Conservation (phyloP, 2,113 vertebrate genomes). For the Turnix velox region DNA sequence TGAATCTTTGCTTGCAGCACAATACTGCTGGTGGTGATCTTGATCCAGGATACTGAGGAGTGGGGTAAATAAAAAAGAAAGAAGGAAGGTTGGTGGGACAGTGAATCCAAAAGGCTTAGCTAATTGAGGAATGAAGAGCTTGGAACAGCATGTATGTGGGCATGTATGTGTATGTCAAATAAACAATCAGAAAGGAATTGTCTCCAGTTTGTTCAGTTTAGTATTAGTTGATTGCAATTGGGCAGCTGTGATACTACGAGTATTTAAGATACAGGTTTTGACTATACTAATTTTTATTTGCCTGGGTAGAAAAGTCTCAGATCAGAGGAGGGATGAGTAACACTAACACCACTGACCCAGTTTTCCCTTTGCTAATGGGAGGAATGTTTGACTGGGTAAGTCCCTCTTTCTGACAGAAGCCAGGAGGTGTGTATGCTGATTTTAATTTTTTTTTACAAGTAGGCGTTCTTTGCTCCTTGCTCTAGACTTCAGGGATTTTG, state of each 20-base stretch:
- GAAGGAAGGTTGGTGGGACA: not conserved
- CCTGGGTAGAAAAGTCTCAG: not conserved
- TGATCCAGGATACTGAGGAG: not conserved
- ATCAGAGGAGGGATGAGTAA: not conserved
- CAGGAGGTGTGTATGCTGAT: not conserved
- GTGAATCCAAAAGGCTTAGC: not conserved
- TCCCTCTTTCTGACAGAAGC: not conserved
- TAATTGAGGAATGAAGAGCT: not conserved
- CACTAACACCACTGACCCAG: not conserved
- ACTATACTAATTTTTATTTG: not conserved
- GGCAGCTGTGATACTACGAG: not conserved
- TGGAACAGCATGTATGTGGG: rapidly evolving
- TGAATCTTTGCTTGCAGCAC: not conserved
- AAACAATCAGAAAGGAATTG: not conserved
- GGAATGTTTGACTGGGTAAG: not conserved
- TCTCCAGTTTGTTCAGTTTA: not conserved
- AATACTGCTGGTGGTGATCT: not conserved
- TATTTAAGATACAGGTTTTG: not conserved
- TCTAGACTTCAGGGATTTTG: not conserved
- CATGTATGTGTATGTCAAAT: not conserved
- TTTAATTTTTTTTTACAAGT: too few species aligned
- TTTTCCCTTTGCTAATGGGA: not conserved
- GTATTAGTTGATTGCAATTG: not conserved
- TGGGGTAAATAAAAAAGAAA: not conserved
- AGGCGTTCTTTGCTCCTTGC: not conserved